A percentile compares a stretch with the other conserved stretches of the same genome.
phyloP scores from a whole-genome alignment of 2,797 vertebrate species.

The Naso thynnoides region DNA sequence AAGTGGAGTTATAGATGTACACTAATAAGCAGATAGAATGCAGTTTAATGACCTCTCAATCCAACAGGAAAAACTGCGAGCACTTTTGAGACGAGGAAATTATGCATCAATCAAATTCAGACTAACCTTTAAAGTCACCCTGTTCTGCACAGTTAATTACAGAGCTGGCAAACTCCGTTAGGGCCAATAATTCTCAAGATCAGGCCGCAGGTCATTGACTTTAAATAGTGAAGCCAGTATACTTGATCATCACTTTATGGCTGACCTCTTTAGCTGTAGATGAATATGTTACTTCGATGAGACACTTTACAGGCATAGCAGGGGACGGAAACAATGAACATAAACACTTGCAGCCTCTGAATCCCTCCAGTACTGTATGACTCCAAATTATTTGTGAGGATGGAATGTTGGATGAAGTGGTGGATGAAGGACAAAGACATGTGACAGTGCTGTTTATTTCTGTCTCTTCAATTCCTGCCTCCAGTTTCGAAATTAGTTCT shows the following conservation, averaged over 20 bases:
- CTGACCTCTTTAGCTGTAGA: constrained; percentile 34
- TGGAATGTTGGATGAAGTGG: constrained; percentile 34
- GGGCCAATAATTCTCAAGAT: constrained; percentile 76
- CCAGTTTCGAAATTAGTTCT: constrained; percentile 54
- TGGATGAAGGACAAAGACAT: constrained; percentile 26
- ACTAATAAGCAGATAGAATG: constrained; percentile 33
- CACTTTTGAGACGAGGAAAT: constrained; percentile 48
- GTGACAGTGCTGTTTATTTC: constrained; percentile 25
- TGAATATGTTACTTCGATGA: constrained; percentile 54
- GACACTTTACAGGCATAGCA: constrained; percentile 22
- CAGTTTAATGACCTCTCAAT: constrained; percentile 42
- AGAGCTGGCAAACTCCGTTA: constrained; percentile 69
- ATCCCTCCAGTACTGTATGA: neutral
- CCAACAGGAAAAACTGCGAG: constrained; percentile 44
- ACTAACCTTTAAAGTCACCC: constrained; percentile 77
- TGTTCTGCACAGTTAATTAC: constrained; percentile 82
- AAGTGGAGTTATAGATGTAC: constrained; percentile 23
- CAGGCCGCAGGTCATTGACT: constrained; percentile 75
- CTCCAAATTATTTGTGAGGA: constrained; percentile 23
- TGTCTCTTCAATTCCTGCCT: constrained; percentile 29
- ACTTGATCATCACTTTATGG: constrained; percentile 66
- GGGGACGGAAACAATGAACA: constrained; percentile 1
- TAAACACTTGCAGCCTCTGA: neutral
- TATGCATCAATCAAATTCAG: constrained; percentile 69
- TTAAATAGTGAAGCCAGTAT: constrained; percentile 60